A percentile compares a stretch with the other conserved stretches of the same genome.
Conservation (phyloP, 2,888 invertebrate genomes). For the Diarsia dahlii region DNA sequence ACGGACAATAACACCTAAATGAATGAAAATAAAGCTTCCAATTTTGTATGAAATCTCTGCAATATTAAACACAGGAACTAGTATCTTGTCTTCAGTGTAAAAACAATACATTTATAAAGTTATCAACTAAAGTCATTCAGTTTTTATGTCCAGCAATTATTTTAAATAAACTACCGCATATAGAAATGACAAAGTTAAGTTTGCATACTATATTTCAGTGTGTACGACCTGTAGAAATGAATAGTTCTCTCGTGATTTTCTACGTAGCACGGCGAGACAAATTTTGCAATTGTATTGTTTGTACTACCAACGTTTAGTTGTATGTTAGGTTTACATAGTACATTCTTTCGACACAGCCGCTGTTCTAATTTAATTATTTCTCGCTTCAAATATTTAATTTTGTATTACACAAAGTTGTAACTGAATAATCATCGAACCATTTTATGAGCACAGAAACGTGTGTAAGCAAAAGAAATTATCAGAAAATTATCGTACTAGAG, state of each 20-base stretch:
- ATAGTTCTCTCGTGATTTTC: constrained; percentile 52
- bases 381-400: constrained; percentile 42
- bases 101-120: constrained; percentile 47
- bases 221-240: constrained; percentile 35
- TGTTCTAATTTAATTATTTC: constrained; percentile 46
- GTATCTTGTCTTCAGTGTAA: neutral
- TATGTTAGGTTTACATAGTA: constrained; percentile 34
- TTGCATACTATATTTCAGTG: constrained; percentile 44
- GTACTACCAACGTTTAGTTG: constrained; percentile 25
- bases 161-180: constrained; percentile 51
- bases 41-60: neutral
- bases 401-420: constrained; percentile 43
- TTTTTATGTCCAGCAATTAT: constrained; percentile 52
- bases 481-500: constrained; percentile 73
- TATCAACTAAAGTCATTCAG: constrained; percentile 34
- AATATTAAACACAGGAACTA: constrained; percentile 8
- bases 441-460: constrained; percentile 64
- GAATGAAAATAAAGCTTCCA: neutral
- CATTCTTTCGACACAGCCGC: constrained; percentile 43
- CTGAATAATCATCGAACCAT: constrained; percentile 48
- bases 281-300: constrained; percentile 52
- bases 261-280: constrained; percentile 47
- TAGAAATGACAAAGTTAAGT: constrained; percentile 43
- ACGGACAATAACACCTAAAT: neutral
- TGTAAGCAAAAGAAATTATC: constrained; percentile 74